Evolutionary conservation across 2,113 vertebrate genomes (phyloP).

Genomic region (Menura novaehollandiae): DNA sequence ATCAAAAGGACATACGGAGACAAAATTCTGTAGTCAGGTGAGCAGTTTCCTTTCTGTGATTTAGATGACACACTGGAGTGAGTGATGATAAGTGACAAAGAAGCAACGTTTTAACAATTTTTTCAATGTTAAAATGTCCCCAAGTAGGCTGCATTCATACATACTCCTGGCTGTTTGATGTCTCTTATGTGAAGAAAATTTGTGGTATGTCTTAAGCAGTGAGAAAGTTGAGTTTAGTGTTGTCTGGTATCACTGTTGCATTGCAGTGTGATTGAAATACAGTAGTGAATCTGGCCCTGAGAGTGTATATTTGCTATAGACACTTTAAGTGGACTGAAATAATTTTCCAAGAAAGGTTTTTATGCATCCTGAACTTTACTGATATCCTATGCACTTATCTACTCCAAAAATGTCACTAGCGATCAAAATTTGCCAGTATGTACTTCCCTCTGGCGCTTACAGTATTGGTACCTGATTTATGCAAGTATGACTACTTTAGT

Average conservation of each 20-base stretch:
- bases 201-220: background rate
- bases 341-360: background rate
- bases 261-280: background rate
- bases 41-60: background rate
- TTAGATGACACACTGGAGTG: background rate
- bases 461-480: background rate
- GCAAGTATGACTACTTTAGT: background rate
- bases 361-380: background rate
- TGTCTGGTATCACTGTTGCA: background rate
- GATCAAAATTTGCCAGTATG: background rate
- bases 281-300: background rate
- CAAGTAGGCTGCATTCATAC: background rate
- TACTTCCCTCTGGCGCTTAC: background rate
- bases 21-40: background rate
- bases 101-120: background rate
- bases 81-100: constrained; percentile 1
- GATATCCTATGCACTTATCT: background rate
- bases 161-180: background rate
- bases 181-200: background rate
- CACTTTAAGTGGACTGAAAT: background rate
- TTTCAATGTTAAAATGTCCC: background rate
- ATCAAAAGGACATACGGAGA: background rate
- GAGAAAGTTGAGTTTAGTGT: background rate
- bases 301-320: background rate
- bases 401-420: background rate